Evolutionary conservation across 2,797 vertebrate genomes (phyloP).

Genomic region (Phataginus tricuspis): DNA sequence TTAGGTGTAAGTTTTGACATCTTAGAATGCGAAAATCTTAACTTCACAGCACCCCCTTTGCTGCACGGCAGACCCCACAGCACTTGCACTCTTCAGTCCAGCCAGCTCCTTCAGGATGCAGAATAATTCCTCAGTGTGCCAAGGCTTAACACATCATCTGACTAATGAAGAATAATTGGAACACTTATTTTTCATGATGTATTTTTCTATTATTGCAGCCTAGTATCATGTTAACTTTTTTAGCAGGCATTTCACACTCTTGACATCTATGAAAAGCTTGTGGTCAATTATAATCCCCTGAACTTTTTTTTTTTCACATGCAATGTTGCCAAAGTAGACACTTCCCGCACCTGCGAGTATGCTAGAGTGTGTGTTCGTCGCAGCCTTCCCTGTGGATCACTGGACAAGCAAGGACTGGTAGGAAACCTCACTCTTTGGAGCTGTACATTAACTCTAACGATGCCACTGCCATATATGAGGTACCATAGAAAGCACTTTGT

Average conservation of each 20-base stretch:
- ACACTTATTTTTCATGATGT: neutral
- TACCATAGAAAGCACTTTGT: neutral
- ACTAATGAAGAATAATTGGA: conserved; percentile 40
- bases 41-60: neutral
- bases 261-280: conserved; percentile 26
- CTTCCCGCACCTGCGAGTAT: neutral
- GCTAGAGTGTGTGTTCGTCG: neutral
- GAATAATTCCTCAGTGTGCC: neutral
- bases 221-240: conserved; percentile 24
- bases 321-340: neutral
- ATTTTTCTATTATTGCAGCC: neutral
- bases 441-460: neutral
- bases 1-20: neutral
- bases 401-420: neutral
- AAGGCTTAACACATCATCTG: neutral
- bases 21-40: neutral
- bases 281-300: neutral
- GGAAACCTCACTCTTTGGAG: neutral
- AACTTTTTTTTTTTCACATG: neutral
- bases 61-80: too few relatives aligned
- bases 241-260: conserved; percentile 24
- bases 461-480: neutral
- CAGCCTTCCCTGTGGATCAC: neutral
- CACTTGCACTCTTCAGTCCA: neutral
- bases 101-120: neutral